These are phyloP conservation scores for Callipepla squamata DNA, from an alignment of 2,113 vertebrate genomes.

Conservation along the genomic window DNA sequence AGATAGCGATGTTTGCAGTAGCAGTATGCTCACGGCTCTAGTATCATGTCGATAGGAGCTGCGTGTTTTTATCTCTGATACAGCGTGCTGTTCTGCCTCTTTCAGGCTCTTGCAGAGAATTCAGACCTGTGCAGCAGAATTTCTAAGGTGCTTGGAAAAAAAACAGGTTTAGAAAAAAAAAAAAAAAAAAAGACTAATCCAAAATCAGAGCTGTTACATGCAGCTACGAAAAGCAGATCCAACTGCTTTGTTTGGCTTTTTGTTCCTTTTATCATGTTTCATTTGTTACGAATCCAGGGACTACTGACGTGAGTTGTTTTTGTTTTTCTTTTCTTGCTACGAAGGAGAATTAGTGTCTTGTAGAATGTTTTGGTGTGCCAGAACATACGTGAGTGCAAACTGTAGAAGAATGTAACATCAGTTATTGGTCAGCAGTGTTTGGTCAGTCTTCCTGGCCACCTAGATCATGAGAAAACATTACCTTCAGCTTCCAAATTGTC, in stretches of 20 bases:
- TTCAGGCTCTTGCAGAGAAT: not conserved
- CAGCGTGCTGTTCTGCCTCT: not conserved
- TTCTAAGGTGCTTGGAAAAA: not conserved
- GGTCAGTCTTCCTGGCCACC: not conserved
- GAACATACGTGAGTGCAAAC: not conserved
- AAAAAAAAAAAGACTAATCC: not conserved
- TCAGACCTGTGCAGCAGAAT: not conserved
- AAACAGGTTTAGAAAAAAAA: not conserved
- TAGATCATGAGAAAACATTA: not conserved
- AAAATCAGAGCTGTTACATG: not conserved
- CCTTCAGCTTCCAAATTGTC: not conserved
- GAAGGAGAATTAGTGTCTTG: not conserved
- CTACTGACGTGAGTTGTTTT: not conserved
- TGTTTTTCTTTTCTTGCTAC: not conserved
- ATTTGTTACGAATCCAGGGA: not conserved
- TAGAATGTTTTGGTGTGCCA: not conserved
- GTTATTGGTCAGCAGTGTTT: not conserved
- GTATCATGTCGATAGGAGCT: not conserved
- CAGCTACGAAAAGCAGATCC: not conserved
- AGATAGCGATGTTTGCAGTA: not conserved
- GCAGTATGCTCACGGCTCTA: not conserved
- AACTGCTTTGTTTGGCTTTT: not conserved
- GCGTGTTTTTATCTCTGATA: not conserved
- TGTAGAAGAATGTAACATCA: not conserved
- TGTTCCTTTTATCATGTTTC: not conserved